Conservation (phyloP, 2,888 invertebrate species). For the Hypena proboscidalis region DNA sequence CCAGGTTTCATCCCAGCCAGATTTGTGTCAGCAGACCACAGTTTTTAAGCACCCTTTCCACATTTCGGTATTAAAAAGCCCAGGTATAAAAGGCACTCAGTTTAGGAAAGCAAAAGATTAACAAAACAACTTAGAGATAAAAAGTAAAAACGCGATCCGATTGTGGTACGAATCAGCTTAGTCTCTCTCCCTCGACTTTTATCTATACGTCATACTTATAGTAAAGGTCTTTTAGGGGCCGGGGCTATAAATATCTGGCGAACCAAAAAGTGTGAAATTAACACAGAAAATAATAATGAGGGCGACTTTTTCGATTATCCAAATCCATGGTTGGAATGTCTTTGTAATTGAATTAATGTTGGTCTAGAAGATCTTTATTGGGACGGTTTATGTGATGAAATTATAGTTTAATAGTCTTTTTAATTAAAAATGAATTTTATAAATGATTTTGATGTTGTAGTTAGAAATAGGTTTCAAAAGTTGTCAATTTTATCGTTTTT, state of each 20-base stretch:
- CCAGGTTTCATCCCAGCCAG: conserved; percentile 9
- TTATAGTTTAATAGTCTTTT: too few species aligned
- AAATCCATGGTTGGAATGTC: conserved; percentile 6
- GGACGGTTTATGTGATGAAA: neutral
- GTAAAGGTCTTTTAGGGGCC: conserved; percentile 26
- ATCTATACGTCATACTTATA: conserved; percentile 13
- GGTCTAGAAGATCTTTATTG: conserved; percentile 6
- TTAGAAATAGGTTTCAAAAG: too few species aligned
- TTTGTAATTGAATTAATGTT: conserved; percentile 20
- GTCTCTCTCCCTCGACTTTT: conserved; percentile 38
- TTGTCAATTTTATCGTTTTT: too few species aligned
- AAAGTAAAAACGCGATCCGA: conserved; percentile 48
- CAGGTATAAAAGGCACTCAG: conserved; percentile 34
- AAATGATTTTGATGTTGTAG: too few species aligned
- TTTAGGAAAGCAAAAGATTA: conserved; percentile 44
- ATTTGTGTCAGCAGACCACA: conserved; percentile 30
- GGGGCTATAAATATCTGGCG: conserved; percentile 33
- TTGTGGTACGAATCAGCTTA: conserved; percentile 54
- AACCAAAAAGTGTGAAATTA: conserved; percentile 31
- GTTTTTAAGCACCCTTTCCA: conserved; percentile 25
- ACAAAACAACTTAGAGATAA: conserved; percentile 41
- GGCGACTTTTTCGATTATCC: conserved; percentile 10
- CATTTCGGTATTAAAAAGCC: conserved; percentile 25
- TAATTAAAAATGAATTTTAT: too few species aligned
- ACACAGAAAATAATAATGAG: conserved; percentile 21